Percentiles rank a stretch among this genome's conserved stretches.
Conservation (phyloP, 2,888 invertebrate genomes). For the Harpagoxenus sublaevis region DNA sequence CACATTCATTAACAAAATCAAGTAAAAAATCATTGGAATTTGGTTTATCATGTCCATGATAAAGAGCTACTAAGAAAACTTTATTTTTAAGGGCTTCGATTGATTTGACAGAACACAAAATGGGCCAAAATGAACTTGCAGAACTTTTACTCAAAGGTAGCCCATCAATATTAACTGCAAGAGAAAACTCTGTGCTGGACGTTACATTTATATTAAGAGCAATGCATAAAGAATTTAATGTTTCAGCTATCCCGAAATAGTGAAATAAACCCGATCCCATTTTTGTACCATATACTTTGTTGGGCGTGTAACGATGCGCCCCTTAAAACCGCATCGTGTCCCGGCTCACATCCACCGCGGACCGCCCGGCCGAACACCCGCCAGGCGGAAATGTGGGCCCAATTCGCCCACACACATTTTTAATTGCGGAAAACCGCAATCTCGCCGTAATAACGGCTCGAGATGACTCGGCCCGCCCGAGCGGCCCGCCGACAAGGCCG, state of each 20-base stretch:
- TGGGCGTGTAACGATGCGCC: too few species aligned
- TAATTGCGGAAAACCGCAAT: too few species aligned
- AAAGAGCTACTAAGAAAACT: constrained; percentile 68
- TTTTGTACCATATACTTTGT: constrained; percentile 19
- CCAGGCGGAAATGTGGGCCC: too few species aligned
- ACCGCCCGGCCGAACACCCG: too few species aligned
- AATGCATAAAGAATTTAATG: constrained; percentile 33
- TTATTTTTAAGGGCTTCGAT: constrained; percentile 49
- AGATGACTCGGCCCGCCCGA: too few species aligned
- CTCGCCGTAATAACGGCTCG: too few species aligned
- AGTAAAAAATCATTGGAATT: constrained; percentile 61
- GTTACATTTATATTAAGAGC: constrained; percentile 31
- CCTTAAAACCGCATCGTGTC: too few species aligned
- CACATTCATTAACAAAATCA: constrained; percentile 64
- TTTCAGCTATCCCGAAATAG: constrained; percentile 25
- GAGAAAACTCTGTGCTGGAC: constrained; percentile 3
- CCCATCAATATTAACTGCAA: constrained; percentile 36
- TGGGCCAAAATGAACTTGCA: constrained; percentile 68
- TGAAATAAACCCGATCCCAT: constrained; percentile 31
- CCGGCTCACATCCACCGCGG: too few species aligned
- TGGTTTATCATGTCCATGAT: constrained; percentile 65
- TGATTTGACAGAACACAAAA: constrained; percentile 63
- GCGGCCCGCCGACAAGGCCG: too few species aligned
- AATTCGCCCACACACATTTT: too few species aligned
- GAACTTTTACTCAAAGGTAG: constrained; percentile 40